phyloP scores from a whole-genome alignment of 2,888 invertebrate genomes.

The Pantelozetes paolii region DNA sequence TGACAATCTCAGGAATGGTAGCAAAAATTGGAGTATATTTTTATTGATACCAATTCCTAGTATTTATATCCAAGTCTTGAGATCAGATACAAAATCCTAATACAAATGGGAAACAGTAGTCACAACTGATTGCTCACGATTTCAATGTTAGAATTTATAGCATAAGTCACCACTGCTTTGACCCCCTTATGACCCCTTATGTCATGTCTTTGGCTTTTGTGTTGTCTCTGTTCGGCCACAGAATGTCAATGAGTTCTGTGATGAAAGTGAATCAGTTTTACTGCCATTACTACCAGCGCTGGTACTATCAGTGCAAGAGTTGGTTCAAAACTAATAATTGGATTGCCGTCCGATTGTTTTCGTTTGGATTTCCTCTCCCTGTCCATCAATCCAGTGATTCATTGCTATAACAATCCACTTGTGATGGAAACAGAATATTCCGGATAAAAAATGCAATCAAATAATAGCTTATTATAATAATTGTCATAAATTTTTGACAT shows the following conservation, averaged over 20 bases:
- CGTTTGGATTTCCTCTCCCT: background rate
- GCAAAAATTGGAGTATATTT: background rate
- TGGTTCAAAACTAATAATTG: background rate
- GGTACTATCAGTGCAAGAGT: background rate
- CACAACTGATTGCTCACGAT: background rate
- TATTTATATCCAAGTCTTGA: background rate
- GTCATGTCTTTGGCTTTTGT: background rate
- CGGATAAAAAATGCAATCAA: no score
- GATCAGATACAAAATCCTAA: background rate
- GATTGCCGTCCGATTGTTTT: background rate
- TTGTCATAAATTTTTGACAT: no score
- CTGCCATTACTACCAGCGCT: background rate
- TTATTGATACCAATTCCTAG: background rate
- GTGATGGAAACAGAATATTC: no score
- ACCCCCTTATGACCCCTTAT: background rate
- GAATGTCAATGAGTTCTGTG: slow-evolving; percentile 7
- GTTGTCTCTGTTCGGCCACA: background rate
- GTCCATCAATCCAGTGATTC: background rate
- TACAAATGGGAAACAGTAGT: background rate
- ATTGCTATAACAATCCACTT: background rate
- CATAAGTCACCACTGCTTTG: background rate
- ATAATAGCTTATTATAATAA: no score
- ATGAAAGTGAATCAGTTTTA: slow-evolving; percentile 4
- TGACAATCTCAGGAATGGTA: background rate
- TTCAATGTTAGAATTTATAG: background rate